Conservation (phyloP, 1,140 invertebrate genomes). For the Diorhabda carinulata region DNA sequence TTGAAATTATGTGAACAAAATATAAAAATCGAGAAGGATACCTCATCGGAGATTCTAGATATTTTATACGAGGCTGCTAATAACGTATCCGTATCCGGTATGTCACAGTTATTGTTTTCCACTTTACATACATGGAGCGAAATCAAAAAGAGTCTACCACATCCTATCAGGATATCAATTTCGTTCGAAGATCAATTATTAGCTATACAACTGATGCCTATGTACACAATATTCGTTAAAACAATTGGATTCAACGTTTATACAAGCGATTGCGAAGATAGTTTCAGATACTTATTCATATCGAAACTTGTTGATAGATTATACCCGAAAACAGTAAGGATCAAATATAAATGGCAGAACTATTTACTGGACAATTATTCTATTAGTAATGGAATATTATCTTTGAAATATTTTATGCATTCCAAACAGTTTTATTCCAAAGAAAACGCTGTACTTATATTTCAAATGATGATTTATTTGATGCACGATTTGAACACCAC, state of each 20-base stretch:
- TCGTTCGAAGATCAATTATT: conserved; percentile 55
- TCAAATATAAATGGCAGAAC: conserved; percentile 44
- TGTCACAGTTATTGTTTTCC: conserved; percentile 29
- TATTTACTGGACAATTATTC: conserved; percentile 53
- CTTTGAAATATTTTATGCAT: conserved; percentile 53
- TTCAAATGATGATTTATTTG: conserved; percentile 64
- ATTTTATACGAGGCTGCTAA: neutral
- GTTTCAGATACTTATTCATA: conserved; percentile 3
- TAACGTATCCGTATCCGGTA: conserved; percentile 15
- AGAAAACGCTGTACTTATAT: conserved; percentile 65
- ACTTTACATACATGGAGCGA: conserved; percentile 35
- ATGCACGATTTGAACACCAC: conserved; percentile 55
- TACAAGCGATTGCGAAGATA: conserved; percentile 44
- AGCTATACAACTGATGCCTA: conserved; percentile 59
- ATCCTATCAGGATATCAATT: conserved; percentile 40
- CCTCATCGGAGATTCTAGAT: neutral
- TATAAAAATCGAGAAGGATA: conserved; percentile 4
- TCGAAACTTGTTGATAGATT: conserved; percentile 9
- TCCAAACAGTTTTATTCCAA: conserved; percentile 50
- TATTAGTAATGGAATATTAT: conserved; percentile 61
- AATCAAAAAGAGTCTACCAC: conserved; percentile 46
- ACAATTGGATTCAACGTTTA: conserved; percentile 16
- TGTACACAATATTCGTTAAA: conserved; percentile 42
- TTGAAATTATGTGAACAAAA: conserved; percentile 6
- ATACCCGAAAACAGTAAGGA: conserved; percentile 27